Evolutionary conservation across 2,888 invertebrate species (phyloP).

Genomic region (Notocelia uddmanniana): DNA sequence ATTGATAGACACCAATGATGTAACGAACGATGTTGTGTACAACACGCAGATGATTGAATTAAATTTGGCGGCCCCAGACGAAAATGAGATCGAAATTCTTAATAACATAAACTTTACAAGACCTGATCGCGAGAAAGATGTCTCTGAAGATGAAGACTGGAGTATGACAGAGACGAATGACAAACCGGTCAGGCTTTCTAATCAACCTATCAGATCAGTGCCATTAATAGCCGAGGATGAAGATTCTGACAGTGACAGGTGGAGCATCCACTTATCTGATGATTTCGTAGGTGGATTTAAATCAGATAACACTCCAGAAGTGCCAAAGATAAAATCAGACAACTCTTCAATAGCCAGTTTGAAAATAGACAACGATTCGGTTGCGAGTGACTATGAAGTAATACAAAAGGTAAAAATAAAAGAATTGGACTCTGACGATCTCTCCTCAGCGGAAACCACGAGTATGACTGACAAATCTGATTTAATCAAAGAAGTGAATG

Average conservation of each 20-base stretch:
- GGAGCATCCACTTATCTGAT: constrained; percentile 60
- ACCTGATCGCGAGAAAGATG: constrained; percentile 37
- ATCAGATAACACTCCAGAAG: constrained; percentile 11
- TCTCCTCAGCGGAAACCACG: constrained; percentile 52
- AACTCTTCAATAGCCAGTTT: constrained; percentile 10
- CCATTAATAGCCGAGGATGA: constrained; percentile 64
- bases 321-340: constrained; percentile 18
- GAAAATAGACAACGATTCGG: constrained; percentile 20
- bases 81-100: constrained; percentile 64
- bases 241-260: constrained; percentile 55
- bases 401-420: constrained; percentile 40
- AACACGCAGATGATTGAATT: constrained; percentile 80
- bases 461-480: constrained; percentile 39
- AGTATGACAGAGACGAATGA: neutral
- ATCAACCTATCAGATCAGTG: constrained; percentile 63
- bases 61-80: constrained; percentile 73
- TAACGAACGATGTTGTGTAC: constrained; percentile 71
- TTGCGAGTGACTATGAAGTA: constrained; percentile 39
- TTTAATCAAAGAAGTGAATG: constrained; percentile 46
- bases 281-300: constrained; percentile 54
- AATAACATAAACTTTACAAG: constrained; percentile 54
- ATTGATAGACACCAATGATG: constrained; percentile 76
- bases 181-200: constrained; percentile 43
- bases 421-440: constrained; percentile 62
- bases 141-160: constrained; percentile 50